These are phyloP conservation scores for Aleiodes alternator DNA, from an alignment of 2,888 invertebrate species.

Conservation along the genomic window DNA sequence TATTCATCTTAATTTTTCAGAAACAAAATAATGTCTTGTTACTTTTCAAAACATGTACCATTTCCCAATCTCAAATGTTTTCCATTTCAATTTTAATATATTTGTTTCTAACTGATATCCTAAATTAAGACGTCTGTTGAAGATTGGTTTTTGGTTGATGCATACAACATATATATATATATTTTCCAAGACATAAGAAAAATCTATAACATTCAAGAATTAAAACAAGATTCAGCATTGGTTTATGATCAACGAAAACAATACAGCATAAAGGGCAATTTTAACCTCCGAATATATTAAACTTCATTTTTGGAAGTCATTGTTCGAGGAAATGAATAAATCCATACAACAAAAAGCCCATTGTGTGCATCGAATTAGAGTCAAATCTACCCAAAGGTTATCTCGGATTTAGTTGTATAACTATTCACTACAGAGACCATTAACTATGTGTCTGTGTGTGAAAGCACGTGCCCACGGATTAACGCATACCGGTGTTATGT, in stretches of 20 bases:
- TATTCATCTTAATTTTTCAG: too few species aligned
- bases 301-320: slow-evolving; percentile 57
- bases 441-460: slow-evolving; percentile 1
- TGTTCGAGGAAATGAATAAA: slow-evolving; percentile 53
- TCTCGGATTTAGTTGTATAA: slow-evolving; percentile 9
- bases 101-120: too few species aligned
- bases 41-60: too few species aligned
- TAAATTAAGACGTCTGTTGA: too few species aligned
- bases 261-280: slow-evolving; percentile 32
- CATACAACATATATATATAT: too few species aligned
- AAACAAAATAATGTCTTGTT: too few species aligned
- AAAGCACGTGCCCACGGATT: slow-evolving; percentile 53
- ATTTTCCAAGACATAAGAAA: too few species aligned
- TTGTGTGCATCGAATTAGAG: slow-evolving; percentile 45
- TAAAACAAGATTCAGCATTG: not conserved
- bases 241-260: slow-evolving; percentile 22
- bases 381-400: slow-evolving; percentile 36
- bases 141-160: too few species aligned
- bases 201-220: too few species aligned
- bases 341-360: slow-evolving; percentile 54
- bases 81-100: too few species aligned
- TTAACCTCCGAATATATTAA: slow-evolving; percentile 39
- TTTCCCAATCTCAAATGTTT: too few species aligned
- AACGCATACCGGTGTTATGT: slow-evolving; percentile 48
- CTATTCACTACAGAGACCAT: slow-evolving; percentile 2